Evolutionary conservation across 2,888 invertebrate genomes (phyloP).

Genomic region (Hermaeophaga mercurialis): DNA sequence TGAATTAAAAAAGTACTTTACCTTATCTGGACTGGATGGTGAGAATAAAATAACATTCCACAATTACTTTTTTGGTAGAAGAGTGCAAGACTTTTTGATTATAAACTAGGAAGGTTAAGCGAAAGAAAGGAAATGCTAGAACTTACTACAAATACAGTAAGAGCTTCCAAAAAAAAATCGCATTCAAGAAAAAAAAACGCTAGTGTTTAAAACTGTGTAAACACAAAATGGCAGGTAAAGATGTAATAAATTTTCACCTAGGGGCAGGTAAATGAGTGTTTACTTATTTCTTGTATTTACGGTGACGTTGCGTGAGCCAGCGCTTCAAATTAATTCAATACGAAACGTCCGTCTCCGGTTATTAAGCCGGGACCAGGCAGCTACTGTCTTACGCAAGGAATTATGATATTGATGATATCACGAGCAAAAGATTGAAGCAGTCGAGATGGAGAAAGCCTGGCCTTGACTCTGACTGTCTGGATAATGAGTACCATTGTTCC

Average conservation of each 20-base stretch:
- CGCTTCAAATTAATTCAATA: conserved; percentile 23
- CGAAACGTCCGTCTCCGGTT: conserved; percentile 34
- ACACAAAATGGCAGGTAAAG: not conserved
- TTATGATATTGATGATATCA: conserved; percentile 57
- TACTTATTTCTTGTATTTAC: not conserved
- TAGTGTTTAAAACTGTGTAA: no score
- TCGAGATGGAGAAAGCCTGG: conserved; percentile 34
- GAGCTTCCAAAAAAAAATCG: no score
- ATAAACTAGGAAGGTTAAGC: no score
- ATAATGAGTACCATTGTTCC: conserved; percentile 20
- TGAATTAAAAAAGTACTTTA: no score
- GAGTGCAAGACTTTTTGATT: no score
- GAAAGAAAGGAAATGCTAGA: no score
- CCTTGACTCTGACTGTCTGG: conserved; percentile 27
- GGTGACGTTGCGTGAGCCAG: conserved; percentile 5
- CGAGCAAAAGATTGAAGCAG: conserved; percentile 34
- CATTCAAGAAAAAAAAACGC: no score
- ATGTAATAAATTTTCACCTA: not conserved
- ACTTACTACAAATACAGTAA: no score
- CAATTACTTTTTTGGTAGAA: no score
- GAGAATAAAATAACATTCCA: no score
- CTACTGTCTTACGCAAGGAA: conserved; percentile 56
- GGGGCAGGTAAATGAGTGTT: not conserved
- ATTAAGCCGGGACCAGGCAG: conserved; percentile 42
- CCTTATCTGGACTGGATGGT: no score